Evolutionary conservation across 2,113 vertebrate genomes (phyloP).

Genomic region (Neomonachus schauinslandi): DNA sequence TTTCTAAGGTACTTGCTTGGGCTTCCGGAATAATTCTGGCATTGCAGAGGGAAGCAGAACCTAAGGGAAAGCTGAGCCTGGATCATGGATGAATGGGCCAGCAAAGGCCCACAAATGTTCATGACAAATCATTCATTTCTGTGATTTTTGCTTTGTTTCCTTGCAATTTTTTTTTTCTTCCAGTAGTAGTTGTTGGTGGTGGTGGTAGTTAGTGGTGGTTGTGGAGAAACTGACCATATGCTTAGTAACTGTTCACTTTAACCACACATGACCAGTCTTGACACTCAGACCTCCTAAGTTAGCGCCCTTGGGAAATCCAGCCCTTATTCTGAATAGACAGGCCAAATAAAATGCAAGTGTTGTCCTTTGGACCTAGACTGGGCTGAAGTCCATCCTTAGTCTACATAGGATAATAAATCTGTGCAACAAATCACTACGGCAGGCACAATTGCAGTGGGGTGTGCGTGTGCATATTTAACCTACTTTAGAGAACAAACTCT

Average conservation of each 20-base stretch:
- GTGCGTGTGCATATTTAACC: not conserved
- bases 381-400: not conserved
- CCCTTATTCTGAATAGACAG: not conserved
- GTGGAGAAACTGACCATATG: not conserved
- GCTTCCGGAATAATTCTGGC: not conserved
- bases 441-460: not conserved
- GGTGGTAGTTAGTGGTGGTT: not conserved
- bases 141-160: not conserved
- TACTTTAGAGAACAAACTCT: conserved; percentile 64
- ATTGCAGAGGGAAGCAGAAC: not conserved
- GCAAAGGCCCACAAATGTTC: not conserved
- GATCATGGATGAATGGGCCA: not conserved
- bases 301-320: not conserved
- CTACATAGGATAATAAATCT: not conserved
- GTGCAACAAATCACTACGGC: not conserved
- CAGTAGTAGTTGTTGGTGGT: accelerated
- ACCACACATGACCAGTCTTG: not conserved
- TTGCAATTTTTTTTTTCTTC: not conserved
- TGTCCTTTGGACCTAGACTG: not conserved
- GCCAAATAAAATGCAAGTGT: not conserved
- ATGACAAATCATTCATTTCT: not conserved
- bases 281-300: not conserved
- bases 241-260: not conserved
- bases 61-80: not conserved
- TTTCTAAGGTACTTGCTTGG: not conserved